Conservation (phyloP, 2,113 vertebrate genomes). For the Carollia perspicillata region DNA sequence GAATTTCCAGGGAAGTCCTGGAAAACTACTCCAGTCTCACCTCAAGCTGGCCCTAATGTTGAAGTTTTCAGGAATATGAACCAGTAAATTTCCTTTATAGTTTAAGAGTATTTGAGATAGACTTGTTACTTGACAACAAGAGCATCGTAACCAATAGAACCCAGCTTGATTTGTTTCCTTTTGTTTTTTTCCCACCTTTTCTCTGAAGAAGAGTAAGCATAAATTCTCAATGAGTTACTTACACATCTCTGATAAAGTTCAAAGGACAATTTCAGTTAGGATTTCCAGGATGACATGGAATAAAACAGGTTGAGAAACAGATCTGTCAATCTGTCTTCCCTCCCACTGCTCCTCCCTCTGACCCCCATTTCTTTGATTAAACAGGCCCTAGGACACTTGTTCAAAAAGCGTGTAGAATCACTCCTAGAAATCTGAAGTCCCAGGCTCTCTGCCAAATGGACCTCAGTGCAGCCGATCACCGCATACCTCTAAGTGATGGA, state of each 20-base stretch:
- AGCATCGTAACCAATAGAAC: neutral
- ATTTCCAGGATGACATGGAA: neutral
- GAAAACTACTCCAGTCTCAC: neutral
- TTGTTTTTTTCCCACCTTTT: neutral
- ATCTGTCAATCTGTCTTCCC: neutral
- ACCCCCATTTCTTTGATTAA: conserved; percentile 8
- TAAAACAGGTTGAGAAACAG: conserved; percentile 45
- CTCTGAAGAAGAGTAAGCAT: neutral
- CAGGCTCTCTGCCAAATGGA: conserved; percentile 73
- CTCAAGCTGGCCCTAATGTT: neutral
- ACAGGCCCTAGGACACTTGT: neutral
- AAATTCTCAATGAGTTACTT: neutral
- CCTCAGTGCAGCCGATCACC: conserved; percentile 82
- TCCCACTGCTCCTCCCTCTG: conserved; percentile 36
- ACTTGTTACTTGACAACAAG: neutral
- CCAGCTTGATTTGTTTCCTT: neutral
- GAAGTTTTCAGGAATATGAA: neutral
- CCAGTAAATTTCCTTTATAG: neutral
- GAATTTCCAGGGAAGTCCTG: neutral
- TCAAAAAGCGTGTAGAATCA: neutral
- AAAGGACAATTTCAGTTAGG: neutral
- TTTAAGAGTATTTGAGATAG: neutral
- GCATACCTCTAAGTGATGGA: conserved; percentile 87
- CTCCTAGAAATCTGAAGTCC: neutral
- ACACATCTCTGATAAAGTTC: neutral